Conservation (phyloP, 2,113 vertebrate genomes). For the Oceanodroma tethys region DNA sequence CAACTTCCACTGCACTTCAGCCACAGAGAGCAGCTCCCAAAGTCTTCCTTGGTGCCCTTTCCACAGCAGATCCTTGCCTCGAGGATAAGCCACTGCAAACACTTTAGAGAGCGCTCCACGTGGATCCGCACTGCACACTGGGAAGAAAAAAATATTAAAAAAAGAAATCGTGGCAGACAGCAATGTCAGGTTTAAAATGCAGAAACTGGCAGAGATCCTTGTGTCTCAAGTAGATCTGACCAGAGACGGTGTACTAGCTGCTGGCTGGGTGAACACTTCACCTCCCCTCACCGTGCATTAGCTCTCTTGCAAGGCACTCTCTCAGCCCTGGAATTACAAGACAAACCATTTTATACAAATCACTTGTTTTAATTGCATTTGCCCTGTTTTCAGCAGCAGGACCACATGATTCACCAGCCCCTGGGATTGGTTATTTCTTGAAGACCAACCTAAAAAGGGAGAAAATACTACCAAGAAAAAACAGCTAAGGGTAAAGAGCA, state of each 20-base stretch:
- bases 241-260: not conserved
- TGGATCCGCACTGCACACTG: fast-evolving
- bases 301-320: not conserved
- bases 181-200: not conserved
- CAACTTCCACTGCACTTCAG: not conserved
- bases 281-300: not conserved
- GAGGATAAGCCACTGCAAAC: not conserved
- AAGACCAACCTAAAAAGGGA: not conserved
- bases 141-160: not conserved
- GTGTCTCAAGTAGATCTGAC: not conserved
- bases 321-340: not conserved
- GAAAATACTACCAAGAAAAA: not conserved
- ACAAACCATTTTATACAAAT: not conserved
- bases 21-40: not conserved
- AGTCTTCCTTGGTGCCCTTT: not conserved
- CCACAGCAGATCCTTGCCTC: not conserved
- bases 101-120: fast-evolving
- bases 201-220: not conserved
- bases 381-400: not conserved
- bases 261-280: fast-evolving
- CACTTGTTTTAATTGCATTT: not conserved
- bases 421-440: not conserved
- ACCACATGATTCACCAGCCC: not conserved
- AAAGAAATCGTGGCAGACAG: not conserved
- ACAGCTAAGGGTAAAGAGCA: not conserved